Percentiles rank a stretch among this genome's conserved stretches.
phyloP scores from a whole-genome alignment of 2,797 vertebrate genomes.

The Chloroceryle inda region DNA sequence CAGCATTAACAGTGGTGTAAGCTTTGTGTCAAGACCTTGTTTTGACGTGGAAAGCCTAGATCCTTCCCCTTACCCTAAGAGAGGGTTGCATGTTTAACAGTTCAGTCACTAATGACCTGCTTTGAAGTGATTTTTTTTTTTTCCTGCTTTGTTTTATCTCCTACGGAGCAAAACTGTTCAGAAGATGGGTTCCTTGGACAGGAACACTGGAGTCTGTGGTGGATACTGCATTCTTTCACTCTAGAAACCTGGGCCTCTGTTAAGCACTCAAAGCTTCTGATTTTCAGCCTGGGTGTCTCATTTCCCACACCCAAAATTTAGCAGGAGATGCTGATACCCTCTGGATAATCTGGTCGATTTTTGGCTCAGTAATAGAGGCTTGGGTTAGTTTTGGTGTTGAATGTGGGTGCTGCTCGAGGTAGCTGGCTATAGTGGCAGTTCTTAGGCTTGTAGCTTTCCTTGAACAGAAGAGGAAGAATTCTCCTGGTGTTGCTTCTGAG shows the following conservation, averaged over 20 bases:
- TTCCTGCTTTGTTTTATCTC: not conserved
- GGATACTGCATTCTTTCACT: not conserved
- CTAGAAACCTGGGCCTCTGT: not conserved
- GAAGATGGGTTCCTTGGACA: not conserved
- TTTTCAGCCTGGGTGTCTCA: not conserved
- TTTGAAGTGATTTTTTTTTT: not conserved
- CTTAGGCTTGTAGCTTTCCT: not conserved
- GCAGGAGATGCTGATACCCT: not conserved
- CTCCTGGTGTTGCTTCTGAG: not conserved
- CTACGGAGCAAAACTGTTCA: not conserved
- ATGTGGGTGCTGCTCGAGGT: not conserved
- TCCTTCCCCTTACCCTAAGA: not conserved
- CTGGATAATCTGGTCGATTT: not conserved
- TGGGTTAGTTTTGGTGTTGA: not conserved
- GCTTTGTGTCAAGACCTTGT: not conserved
- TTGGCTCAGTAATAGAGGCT: not conserved
- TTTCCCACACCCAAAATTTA: not conserved
- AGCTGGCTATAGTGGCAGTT: not conserved
- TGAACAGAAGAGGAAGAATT: not conserved
- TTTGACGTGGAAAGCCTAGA: not conserved
- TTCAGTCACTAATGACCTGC: not conserved
- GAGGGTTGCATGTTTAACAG: not conserved
- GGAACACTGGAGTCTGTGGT: not conserved
- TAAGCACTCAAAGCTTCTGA: not conserved
- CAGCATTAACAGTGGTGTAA: not conserved